These are phyloP conservation scores for Harlomillsia oculata DNA, from an alignment of 1,140 invertebrate species.

Conservation along the genomic window DNA sequence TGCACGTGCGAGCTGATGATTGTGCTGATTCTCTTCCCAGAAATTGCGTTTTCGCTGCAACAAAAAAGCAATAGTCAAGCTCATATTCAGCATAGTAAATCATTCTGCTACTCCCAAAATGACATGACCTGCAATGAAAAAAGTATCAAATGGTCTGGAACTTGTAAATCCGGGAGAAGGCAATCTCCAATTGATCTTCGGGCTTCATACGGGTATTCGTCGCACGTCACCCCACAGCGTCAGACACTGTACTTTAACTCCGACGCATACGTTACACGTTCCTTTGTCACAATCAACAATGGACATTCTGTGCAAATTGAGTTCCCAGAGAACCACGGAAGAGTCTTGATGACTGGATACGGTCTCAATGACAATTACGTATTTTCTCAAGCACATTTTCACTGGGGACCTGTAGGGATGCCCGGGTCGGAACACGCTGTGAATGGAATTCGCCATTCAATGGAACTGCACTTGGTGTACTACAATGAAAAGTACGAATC, in stretches of 20 bases:
- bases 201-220: too few relatives aligned
- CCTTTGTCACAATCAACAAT: not conserved
- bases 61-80: too few relatives aligned
- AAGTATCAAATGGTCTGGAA: not conserved
- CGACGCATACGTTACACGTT: not conserved
- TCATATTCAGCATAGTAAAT: too few relatives aligned
- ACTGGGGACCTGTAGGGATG: constrained; percentile 44
- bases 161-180: not conserved
- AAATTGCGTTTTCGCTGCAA: too few relatives aligned
- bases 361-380: not conserved
- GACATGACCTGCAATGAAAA: not conserved
- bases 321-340: not conserved
- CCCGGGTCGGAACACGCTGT: constrained; percentile 48
- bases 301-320: not conserved
- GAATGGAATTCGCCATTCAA: constrained; percentile 34
- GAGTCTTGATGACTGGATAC: not conserved
- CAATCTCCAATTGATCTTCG: not conserved
- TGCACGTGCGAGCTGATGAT: too few relatives aligned
- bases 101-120: too few relatives aligned
- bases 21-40: too few relatives aligned
- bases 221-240: too few relatives aligned
- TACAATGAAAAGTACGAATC: constrained; percentile 41
- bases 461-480: constrained; percentile 44
- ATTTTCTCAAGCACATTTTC: constrained; percentile 46
- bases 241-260: too few relatives aligned